Evolutionary conservation across 1,140 invertebrate genomes (phyloP), one percentile per base, ranked within the genome.

Genomic region (Bradynema listronoti): DNA sequence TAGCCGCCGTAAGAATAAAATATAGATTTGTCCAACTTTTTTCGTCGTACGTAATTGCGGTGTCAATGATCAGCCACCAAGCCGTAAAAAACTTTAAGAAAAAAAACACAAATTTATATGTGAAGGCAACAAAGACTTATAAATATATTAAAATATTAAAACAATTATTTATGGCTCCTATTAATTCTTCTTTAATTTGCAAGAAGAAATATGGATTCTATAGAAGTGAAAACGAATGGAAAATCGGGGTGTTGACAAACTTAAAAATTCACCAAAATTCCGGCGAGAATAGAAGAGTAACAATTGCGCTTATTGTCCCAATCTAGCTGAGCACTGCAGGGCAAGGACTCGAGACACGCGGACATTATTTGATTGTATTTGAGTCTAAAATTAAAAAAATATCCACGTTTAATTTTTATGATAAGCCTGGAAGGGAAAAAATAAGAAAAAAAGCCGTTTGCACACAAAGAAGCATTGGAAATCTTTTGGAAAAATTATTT

Each of bases 61-160:
- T 89, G 83, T 97, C 92, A 75, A 97, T 94, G 49, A 93, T 87
- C 50, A 93, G 85, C 93, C 94, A 98, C 91, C 93, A 96, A 33
- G 91, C 93, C 60, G 85, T 82, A 71, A 90, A 93, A 91, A 71
- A 69, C 66, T 69, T 11, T 19, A 67, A 47, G 46, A 11, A 59
- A 14, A 61, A 1, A 29, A 25, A 30, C 9, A 24, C 16, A n/a
- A 50, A 50, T 43, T 4, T 43, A 27, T 27, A 43, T 22, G 9
- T 43, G 42, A 22, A 19, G 19, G 9, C 42, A 3, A 3, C 22
- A 19, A 43, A 9, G 34, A 30, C 34, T 4, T 3, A 50, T 24
- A 4, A 50, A 24, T 50, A 30, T 4, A 4, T 50, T 30, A 50
- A 50, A 4, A 3, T 50, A n/a, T 27, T 9, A 3, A 19, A 30